Conservation (phyloP, 92 coral and sea anemone genomes). For the Palythoa heliodiscus region DNA sequence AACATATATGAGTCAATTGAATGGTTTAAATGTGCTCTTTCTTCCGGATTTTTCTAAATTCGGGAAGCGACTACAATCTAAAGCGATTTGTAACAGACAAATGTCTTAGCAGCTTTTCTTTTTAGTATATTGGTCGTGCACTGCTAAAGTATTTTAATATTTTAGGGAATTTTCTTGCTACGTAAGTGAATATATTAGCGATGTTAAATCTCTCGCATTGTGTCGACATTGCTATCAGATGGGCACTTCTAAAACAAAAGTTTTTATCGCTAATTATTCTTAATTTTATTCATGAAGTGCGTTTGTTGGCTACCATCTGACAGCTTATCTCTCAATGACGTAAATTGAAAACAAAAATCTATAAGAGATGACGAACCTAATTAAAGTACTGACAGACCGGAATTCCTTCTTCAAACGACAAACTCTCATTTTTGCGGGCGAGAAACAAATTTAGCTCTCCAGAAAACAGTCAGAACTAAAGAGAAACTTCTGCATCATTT, state of each 20-base stretch:
- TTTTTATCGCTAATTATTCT: slow-evolving; percentile 34
- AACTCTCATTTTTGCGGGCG: slow-evolving; percentile 10
- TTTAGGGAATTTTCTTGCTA: slow-evolving; percentile 25
- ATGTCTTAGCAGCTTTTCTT: background rate
- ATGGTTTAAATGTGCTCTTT: background rate
- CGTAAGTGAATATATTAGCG: slow-evolving; percentile 19
- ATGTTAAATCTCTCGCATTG: slow-evolving; percentile 3
- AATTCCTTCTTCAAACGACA: slow-evolving; percentile 21
- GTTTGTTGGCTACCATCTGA: slow-evolving; percentile 42
- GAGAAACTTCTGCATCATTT: background rate
- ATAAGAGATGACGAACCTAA: slow-evolving; percentile 27
- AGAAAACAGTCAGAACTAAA: slow-evolving; percentile 1
- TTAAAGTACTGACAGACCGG: slow-evolving; percentile 31
- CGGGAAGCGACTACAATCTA: background rate
- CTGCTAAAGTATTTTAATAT: background rate
- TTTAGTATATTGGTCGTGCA: slow-evolving; percentile 4
- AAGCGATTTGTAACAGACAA: background rate
- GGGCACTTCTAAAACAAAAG: slow-evolving; percentile 16
- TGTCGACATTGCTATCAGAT: slow-evolving; percentile 19
- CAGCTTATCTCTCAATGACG: slow-evolving; percentile 40
- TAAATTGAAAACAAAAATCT: slow-evolving; percentile 24
- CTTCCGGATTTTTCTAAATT: slow-evolving; percentile 13
- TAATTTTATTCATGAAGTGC: slow-evolving; percentile 25
- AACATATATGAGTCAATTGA: background rate
- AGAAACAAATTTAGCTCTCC: slow-evolving; percentile 1